Evolutionary conservation across 1,140 invertebrate species (phyloP), one percentile per base, ranked within the genome.

Genomic region (Phymorhynchus buccinoides): DNA sequence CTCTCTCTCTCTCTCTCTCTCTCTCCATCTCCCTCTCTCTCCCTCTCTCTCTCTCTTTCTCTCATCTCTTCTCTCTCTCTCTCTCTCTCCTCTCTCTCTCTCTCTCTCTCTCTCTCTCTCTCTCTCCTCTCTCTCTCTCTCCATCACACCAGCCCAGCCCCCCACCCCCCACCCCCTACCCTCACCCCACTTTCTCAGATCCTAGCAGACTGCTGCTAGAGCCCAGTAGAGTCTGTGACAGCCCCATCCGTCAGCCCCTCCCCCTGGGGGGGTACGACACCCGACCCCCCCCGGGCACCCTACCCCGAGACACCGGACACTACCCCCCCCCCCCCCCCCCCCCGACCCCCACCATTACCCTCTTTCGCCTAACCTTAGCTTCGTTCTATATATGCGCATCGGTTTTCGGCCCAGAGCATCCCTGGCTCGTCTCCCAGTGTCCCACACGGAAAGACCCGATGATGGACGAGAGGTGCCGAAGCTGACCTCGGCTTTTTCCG

Each of bases 1-100:
- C 62, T 66, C 62, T 66, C 62, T 66, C 62, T 66, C 62, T 66
- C 62, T 66, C 62, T 66, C 62, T 66, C 62, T 66, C n/a, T n/a
- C n/a, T n/a, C n/a, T n/a, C n/a, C n/a, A n/a, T n/a, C n/a, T n/a
- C n/a, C n/a, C n/a, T n/a, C n/a, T n/a, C n/a, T n/a, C n/a, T n/a
- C n/a, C n/a, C n/a, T n/a, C n/a, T n/a, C n/a, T n/a, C n/a, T n/a
- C n/a, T n/a, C n/a, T n/a, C n/a, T n/a, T 30, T 73, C 68, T 35
- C 30, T 73, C 30, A 30, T n/a, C n/a, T n/a, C 30, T 30, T 35
- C 68, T 7, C n/a, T 7, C 22, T 18, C 62, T 18, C 62, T 27
- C n/a, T 4, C n/a, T 4, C n/a, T 66, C 16, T 27, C 16, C 62
- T 66, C 30, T 35, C n/a, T 32, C 4, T 32, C 30, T 9, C 68